Base-by-base conservation (phyloP, 2,888 invertebrate genomes). In the Rhamnusium bicolor region DNA sequence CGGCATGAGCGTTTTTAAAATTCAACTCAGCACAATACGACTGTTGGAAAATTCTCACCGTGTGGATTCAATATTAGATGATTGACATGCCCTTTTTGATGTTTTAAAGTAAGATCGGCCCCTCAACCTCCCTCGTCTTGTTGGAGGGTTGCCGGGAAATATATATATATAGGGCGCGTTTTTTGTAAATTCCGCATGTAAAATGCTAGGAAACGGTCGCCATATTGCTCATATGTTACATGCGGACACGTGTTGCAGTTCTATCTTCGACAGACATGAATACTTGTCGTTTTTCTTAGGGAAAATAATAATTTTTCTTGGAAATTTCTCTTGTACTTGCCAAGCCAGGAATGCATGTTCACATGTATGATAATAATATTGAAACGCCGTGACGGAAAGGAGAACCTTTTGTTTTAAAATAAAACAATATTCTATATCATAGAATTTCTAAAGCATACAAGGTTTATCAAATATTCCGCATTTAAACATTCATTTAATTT, bases 41-140 rank as follows among this genome's bases (percentile, higher is more conserved):
- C 77, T 79, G 77, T 80, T 74, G 75, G 78, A 79, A 78, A 80
- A 81, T 81, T 80, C 78, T 73, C 73, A 75, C 78, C 75, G 83
- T 82, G 81, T 79, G 83, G 84, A 84, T 85, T 85, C 84, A 85
- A 85, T 85, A 85, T 84, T 79, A 81, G 81, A 85, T 85, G 85
- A 85, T 85, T 85, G 85, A 85, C 85, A 84, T 83, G 83, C 85
- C 85, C 85, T 81, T 83, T 84, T 82, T 82, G 82, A 82, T 83
- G 82, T 82, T 81, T 81, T 80, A 82, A 80, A 83, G 80, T 72
- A 77, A 78, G 79, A 80, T 79, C 71, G 71, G 46, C 53, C 69
- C 67, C 66, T 66, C 21, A 49, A 47, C 32, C 73, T 70, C 76
- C 47, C 71, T 47, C 63, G 51, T 65, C 21, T 56, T 32, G 16